Evolutionary conservation across 92 coral and sea anemone genomes (phyloP).

Genomic region (Umimayanthus kanabou): DNA sequence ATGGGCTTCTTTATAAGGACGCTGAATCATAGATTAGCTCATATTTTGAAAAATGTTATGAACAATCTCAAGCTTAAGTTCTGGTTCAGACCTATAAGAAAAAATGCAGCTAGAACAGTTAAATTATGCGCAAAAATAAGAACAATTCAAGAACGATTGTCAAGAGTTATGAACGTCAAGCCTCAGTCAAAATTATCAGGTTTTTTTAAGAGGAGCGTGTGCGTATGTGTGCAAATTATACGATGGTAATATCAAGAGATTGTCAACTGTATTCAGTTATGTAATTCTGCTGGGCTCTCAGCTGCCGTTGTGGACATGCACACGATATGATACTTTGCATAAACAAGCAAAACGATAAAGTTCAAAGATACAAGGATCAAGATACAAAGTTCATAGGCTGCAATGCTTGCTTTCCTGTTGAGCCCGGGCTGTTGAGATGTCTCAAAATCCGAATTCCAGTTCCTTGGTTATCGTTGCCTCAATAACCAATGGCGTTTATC

Average conservation of each 20-base stretch:
- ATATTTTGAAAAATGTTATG: too few relatives aligned
- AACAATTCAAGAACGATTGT: too few relatives aligned
- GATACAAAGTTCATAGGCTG: neutral
- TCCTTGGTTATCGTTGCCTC: neutral
- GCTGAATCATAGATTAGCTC: too few relatives aligned
- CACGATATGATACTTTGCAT: neutral
- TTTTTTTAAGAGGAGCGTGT: too few relatives aligned
- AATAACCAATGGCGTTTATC: neutral
- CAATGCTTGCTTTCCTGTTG: neutral
- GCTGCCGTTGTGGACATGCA: neutral
- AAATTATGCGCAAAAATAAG: too few relatives aligned
- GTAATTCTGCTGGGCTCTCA: neutral
- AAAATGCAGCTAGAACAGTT: too few relatives aligned
- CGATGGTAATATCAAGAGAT: neutral
- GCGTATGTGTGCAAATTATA: neutral
- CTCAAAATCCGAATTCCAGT: neutral
- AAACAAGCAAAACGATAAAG: neutral
- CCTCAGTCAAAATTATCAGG: too few relatives aligned
- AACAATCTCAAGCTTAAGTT: too few relatives aligned
- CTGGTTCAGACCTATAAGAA: too few relatives aligned
- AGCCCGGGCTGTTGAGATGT: neutral
- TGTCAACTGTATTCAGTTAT: neutral
- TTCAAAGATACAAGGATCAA: too few relatives aligned
- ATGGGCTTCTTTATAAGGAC: too few relatives aligned
- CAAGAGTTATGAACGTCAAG: too few relatives aligned